Evolutionary conservation across 2,888 invertebrate genomes (phyloP), one percentile per base, ranked within the genome.

Genomic region (Xiphydria camelus): DNA sequence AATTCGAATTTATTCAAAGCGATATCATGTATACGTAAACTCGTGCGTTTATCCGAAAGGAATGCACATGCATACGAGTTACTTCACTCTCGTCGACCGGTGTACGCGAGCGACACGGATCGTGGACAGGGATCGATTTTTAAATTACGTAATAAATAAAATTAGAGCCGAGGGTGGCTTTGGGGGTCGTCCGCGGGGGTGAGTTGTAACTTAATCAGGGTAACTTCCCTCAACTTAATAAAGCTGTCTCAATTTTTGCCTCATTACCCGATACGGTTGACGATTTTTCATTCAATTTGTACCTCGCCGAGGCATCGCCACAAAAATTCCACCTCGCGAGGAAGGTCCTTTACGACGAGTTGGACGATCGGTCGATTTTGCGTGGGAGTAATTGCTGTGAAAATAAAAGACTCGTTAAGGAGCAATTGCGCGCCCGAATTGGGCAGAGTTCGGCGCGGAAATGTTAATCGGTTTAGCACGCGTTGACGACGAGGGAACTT

Each of bases 131-230:
- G 53, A 73, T 73, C 66, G 73, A 73, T 73, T 73, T 73, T 73
- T 67, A 71, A 73, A 73, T 73, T 72, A 64, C 63, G 65, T 71
- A 70, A 73, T 72, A 73, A 73, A 73, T 72, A 71, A 69, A 72
- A 73, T 73, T 73, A 73, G 68, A 51, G 49, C 42, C 44, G 59
- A 67, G 70, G 71, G 68, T 70, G 67, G 64, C 57, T 68, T 51
- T 44, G 44, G 29, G 46, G 38, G 51, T 51, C 47, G 39, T 22
- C 40, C 41, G 41, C 44, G 48, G 55, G 57, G 55, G 45, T 47
- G 49, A 49, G 61, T 57, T 54, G 59, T 73, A 73, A 73, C 71
- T 67, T 64, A 66, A 73, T 70, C 70, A 65, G 66, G 58, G 66
- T 59, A 67, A 68, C 68, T 68, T 64, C 67, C 62, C 69, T 60